These are phyloP conservation scores for Echinometra lucunter DNA, from an alignment of 53 echinoderm and acorn worm species.

Conservation along the genomic window DNA sequence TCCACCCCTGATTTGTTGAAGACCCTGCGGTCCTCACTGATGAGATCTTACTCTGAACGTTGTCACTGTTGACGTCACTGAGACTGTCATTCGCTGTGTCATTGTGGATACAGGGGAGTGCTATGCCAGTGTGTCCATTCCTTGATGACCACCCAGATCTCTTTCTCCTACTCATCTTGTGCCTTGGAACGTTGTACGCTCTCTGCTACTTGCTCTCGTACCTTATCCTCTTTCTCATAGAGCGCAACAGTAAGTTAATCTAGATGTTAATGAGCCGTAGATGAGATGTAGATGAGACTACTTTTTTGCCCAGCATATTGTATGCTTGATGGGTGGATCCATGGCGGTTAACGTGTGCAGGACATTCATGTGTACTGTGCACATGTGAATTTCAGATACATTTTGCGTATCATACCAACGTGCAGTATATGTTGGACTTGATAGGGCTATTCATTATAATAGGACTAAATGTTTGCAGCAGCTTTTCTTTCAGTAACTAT, in stretches of 20 bases:
- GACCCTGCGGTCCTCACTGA: constrained; percentile 14
- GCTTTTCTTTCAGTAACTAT: no score
- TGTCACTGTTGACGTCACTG: constrained; percentile 23
- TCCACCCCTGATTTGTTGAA: not conserved
- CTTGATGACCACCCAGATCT: constrained; percentile 96
- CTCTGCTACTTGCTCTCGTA: constrained; percentile 80
- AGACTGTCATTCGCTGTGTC: constrained; percentile 26
- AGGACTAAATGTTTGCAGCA: no score
- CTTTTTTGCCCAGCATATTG: not conserved
- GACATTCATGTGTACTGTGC: no score
- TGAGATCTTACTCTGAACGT: not conserved
- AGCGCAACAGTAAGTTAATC: constrained; percentile 59
- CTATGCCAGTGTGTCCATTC: constrained; percentile 93
- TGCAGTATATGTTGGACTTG: no score
- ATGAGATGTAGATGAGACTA: not conserved
- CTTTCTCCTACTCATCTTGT: constrained; percentile 87
- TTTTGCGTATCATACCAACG: no score
- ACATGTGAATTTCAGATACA: no score
- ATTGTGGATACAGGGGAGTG: constrained; percentile 13
- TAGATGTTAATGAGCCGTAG: not conserved
- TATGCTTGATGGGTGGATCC: not conserved
- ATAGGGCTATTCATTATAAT: no score
- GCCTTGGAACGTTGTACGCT: constrained; percentile 78
- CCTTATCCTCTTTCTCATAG: constrained; percentile 70
- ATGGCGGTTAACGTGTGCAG: no score